These are phyloP conservation scores for Tigriopus japonicus DNA, from an alignment of 1,140 invertebrate species.

Conservation along the genomic window DNA sequence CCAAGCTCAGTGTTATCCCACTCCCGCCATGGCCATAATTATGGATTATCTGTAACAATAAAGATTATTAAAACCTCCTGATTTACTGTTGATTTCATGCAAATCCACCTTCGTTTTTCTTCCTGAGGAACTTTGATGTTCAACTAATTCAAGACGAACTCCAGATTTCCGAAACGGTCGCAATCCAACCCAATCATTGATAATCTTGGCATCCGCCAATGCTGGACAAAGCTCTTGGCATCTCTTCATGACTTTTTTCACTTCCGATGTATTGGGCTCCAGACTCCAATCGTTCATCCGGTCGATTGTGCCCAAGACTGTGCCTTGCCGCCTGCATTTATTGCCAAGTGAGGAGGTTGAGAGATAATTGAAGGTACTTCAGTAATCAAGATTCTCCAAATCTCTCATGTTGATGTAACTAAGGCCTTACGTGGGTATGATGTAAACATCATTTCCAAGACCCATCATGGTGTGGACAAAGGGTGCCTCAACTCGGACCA, in stretches of 20 bases:
- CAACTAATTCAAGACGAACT: too few relatives aligned
- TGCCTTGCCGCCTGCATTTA: background rate
- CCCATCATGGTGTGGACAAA: background rate
- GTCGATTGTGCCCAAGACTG: background rate
- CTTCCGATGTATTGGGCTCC: background rate
- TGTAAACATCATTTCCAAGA: background rate
- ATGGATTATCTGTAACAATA: slow-evolving; percentile 45
- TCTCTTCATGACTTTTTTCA: background rate
- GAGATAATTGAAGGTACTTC: too few relatives aligned
- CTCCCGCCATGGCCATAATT: slow-evolving; percentile 83
- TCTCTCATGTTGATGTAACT: background rate
- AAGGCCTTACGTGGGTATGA: background rate
- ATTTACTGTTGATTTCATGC: too few relatives aligned
- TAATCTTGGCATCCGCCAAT: background rate
- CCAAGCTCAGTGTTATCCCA: slow-evolving; percentile 63
- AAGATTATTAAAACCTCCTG: background rate
- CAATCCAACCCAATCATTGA: background rate
- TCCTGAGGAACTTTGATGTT: too few relatives aligned
- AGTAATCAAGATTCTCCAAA: too few relatives aligned
- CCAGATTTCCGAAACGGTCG: background rate
- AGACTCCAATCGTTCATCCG: background rate
- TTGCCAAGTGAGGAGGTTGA: background rate
- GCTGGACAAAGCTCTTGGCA: background rate
- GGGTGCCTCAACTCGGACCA: background rate
- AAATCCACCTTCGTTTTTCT: too few relatives aligned